These are phyloP conservation scores for Morpho achilles DNA, from an alignment of 2,888 invertebrate genomes.

Conservation along the genomic window DNA sequence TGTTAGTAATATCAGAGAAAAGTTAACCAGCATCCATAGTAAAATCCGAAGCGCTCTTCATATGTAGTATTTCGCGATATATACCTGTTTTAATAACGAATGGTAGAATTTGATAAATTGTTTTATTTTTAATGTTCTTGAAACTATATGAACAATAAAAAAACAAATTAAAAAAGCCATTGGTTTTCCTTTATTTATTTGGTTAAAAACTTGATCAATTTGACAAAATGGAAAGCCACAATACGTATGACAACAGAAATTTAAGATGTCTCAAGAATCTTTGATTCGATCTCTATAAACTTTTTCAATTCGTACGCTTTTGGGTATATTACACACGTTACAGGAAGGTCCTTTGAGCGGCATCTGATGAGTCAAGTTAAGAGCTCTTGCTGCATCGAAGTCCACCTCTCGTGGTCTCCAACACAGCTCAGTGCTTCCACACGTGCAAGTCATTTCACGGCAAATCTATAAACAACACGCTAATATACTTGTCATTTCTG, in stretches of 20 bases:
- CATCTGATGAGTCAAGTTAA: slow-evolving; percentile 53
- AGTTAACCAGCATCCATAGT: slow-evolving; percentile 20
- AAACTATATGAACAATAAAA: too few species aligned
- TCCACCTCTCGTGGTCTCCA: slow-evolving; percentile 58
- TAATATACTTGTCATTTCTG: not conserved
- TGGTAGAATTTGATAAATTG: too few species aligned
- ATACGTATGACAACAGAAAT: slow-evolving; percentile 20
- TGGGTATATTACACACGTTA: slow-evolving; percentile 40
- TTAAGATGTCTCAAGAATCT: slow-evolving; percentile 19
- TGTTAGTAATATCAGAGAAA: slow-evolving; percentile 20
- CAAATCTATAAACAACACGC: slow-evolving; percentile 47
- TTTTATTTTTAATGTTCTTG: too few species aligned
- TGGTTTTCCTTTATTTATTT: too few species aligned
- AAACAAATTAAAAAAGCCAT: too few species aligned
- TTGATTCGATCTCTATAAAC: slow-evolving; percentile 35
- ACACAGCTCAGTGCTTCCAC: slow-evolving; percentile 52
- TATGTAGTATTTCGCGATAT: not conserved
- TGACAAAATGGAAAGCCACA: too few species aligned
- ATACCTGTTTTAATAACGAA: too few species aligned
- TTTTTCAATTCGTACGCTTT: slow-evolving; percentile 51
- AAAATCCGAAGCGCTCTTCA: slow-evolving; percentile 39
- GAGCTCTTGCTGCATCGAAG: slow-evolving; percentile 52
- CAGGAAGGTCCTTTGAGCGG: slow-evolving; percentile 42
- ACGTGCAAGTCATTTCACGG: slow-evolving; percentile 59
- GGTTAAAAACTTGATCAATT: too few species aligned